Conservation (phyloP, 2,888 invertebrate genomes). For the Falcaria lacertinaria region DNA sequence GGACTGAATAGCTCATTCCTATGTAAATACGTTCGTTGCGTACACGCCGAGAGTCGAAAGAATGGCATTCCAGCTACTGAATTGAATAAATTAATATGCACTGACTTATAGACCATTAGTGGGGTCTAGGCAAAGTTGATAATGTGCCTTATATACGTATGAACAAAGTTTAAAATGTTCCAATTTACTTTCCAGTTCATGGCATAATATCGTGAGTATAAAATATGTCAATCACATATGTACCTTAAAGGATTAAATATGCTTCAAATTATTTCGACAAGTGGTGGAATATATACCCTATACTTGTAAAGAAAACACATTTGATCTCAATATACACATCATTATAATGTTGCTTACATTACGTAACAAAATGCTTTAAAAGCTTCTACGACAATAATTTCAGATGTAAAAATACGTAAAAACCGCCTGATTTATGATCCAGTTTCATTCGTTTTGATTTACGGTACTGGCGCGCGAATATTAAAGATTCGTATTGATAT, state of each 20-base stretch:
- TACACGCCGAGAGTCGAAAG: slow-evolving; percentile 13
- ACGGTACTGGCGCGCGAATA: slow-evolving; percentile 71
- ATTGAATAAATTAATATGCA: no score
- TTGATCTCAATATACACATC: not conserved
- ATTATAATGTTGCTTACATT: not conserved
- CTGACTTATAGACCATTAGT: no score
- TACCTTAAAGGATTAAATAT: no score
- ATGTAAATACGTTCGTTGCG: slow-evolving; percentile 43
- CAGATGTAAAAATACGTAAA: slow-evolving; percentile 47
- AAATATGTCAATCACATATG: no score
- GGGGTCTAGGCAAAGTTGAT: no score
- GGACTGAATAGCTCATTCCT: slow-evolving; percentile 45
- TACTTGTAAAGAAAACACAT: no score
- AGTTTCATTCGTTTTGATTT: slow-evolving; percentile 75
- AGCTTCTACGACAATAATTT: slow-evolving; percentile 33
- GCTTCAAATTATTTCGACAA: no score
- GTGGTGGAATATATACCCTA: no score
- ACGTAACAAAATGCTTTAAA: slow-evolving; percentile 10
- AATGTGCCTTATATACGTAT: no score
- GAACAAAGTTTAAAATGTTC: no score
- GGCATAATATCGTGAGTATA: no score
- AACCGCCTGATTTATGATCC: slow-evolving; percentile 63
- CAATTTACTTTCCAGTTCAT: no score
- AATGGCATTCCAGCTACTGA: not conserved
- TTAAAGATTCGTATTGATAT: slow-evolving; percentile 80